Evolutionary conservation across 2,113 vertebrate species (phyloP), one percentile per base, ranked within the genome.

Genomic region (Hirundichthys speculiger): DNA sequence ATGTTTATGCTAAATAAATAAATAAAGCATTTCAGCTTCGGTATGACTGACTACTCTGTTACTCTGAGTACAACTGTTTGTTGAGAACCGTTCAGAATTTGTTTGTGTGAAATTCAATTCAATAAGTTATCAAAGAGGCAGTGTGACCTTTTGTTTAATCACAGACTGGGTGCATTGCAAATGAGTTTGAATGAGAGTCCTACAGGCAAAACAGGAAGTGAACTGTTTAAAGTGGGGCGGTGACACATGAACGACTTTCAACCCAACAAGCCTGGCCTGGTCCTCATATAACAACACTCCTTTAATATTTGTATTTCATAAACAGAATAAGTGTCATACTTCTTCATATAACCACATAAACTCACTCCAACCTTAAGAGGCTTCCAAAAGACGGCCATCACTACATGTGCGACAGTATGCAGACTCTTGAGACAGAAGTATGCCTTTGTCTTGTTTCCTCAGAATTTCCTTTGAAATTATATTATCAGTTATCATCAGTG

Each of bases 121-220:
- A 34, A 34, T 34, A 34, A 10, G 1, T 34, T 2, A 34, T 34
- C 30, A 34, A 34, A 34, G 30, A 34, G 6, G 30, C 30, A 34
- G 30, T 34, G 7, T 10, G 7, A 10, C 11, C 30, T 34, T 6
- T 9, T 10, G 4, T 34, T 34, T 34, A 10, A 10, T 1, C 30
- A 34, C 3, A 8, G 3, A 3, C 8, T 8, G n/a, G 3, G 27
- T 34, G 30, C 11, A 34, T 34, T 10, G 7, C 7, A 19, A 54
- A 15, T 18, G 15, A 15, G 20, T 16, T n/a, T 58, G 4, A 24
- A 13, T 43, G 13, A 42, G n/a, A 21, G 40, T 21, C n/a, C 4
- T 18, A 13, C 15, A 21, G 13, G 49, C 19, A 52, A 47, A 74
- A 60, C 66, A 71, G 77, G 81, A 84, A 80, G 14, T 59, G 4